Percentiles rank a stretch among this genome's conserved stretches.
These are phyloP conservation scores for Dascillus cervinus DNA, from an alignment of 2,888 invertebrate species.

Conservation along the genomic window DNA sequence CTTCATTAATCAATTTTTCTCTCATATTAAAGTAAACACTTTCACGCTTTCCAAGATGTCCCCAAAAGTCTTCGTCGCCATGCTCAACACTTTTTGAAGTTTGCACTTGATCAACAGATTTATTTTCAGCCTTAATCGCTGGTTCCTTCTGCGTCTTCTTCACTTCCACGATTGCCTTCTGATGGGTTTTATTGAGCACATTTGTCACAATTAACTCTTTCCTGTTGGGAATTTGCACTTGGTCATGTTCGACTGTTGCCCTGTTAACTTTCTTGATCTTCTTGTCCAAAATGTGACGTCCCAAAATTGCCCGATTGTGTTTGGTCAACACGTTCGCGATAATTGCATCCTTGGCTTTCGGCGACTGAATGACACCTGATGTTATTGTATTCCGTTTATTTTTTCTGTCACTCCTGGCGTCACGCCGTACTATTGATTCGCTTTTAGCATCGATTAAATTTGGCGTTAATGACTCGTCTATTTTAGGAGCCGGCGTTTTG, in stretches of 20 bases:
- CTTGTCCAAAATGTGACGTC: too few relatives aligned
- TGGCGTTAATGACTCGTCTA: not conserved
- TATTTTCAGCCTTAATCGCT: too few relatives aligned
- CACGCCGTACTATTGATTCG: not conserved
- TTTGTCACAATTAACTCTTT: too few relatives aligned
- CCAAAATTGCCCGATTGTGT: slow-evolving; percentile 20
- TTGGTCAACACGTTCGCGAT: slow-evolving; percentile 27
- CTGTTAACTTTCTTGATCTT: slow-evolving; percentile 18
- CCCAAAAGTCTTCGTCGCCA: slow-evolving; percentile 57
- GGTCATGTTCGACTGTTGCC: slow-evolving; percentile 17
- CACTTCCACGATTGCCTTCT: slow-evolving; percentile 1
- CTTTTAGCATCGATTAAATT: not conserved
- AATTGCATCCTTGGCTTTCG: slow-evolving; percentile 22
- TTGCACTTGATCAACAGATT: slow-evolving; percentile 20
- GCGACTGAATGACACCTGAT: slow-evolving; percentile 8
- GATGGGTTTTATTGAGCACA: slow-evolving; percentile 3
- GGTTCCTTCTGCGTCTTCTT: slow-evolving; percentile 6
- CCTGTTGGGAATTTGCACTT: slow-evolving; percentile 8
- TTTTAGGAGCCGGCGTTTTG: slow-evolving; percentile 5
- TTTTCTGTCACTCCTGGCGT: slow-evolving; percentile 2
- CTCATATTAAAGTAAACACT: slow-evolving; percentile 54
- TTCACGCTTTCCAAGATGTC: slow-evolving; percentile 56
- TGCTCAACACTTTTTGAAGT: too few relatives aligned
- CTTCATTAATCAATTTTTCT: slow-evolving; percentile 46
- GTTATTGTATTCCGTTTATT: slow-evolving; percentile 5